Evolutionary conservation across 2,113 vertebrate species (phyloP), one percentile per base, ranked within the genome.

Genomic region (Poicephalus meyeri): DNA sequence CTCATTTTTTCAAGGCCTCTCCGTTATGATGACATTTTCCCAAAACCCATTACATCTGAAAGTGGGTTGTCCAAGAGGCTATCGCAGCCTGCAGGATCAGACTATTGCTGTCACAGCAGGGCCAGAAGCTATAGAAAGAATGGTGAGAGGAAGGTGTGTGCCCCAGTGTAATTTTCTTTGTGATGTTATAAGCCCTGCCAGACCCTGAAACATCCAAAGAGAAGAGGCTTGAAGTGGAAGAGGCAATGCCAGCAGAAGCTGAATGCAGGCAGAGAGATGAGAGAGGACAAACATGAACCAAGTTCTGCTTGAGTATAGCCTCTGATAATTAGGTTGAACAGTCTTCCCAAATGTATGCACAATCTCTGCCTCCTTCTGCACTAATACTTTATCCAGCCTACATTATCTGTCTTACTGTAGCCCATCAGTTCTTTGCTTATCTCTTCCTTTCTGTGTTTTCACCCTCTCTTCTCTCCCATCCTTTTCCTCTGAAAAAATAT

Each of bases 401-500:
- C 61, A 12, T 33, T 41, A 35, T 78, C 42, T 0, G 0, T 46
- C 12, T 39, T 42, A 7, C 42, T 28, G 46, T 10, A 89, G 52
- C 50, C 35, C 21, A 29, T 31, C 50, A 6, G 55, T 80, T 83
- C 63, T 74, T 70, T 26, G 16, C 56, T 88, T 89, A 56, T 84
- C 72, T 91, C 72, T 92, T 93, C 86, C 16, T 35, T 44, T 81
- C 26, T 82, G 20, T 91, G 55, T 61, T 95, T 90, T 93, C 44
- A 84, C 24, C 8, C 21, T 91, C 29, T 74, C n/a, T 91, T 86
- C 64, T 78, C 64, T 90, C 68, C 79, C 1, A 0, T 93, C 65
- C 72, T 90, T 93, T 94, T 84, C 56, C 65, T 84, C 47, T 96
- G 65, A 91, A 92, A 94, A 81, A 82, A 58, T 89, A 33, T 89